Conservation (phyloP, 2,113 vertebrate species). For the Malaclemys terrapin region DNA sequence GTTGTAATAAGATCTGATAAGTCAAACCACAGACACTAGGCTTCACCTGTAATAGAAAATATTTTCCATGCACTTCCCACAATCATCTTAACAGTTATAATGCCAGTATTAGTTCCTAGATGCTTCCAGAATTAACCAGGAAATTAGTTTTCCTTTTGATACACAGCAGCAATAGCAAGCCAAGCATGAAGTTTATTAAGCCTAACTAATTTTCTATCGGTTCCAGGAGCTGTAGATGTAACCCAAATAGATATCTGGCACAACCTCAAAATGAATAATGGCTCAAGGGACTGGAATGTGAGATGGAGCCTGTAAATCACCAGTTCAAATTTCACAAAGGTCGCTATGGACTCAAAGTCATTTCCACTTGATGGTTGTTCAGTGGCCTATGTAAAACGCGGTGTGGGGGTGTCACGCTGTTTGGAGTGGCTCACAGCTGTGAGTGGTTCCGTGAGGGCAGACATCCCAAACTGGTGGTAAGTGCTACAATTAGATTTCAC, state of each 20-base stretch:
- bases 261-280: background rate
- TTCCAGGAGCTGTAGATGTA: constrained; percentile 11
- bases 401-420: background rate
- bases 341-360: constrained; percentile 1
- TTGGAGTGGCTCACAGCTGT: background rate
- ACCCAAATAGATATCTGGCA: background rate
- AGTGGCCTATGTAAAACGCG: constrained; percentile 7
- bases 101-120: constrained; percentile 34
- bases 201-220: constrained; percentile 14
- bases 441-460: background rate
- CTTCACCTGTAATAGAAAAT: constrained; percentile 1
- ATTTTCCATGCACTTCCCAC: background rate
- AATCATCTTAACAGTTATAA: constrained; percentile 12
- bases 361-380: constrained; percentile 10
- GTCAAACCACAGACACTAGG: background rate
- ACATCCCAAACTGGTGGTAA: background rate
- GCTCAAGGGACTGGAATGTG: background rate
- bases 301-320: background rate
- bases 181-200: background rate
- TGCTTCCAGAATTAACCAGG: constrained; percentile 24
- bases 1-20: constrained; percentile 15
- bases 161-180: constrained; percentile 9
- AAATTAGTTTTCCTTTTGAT: constrained; percentile 1
- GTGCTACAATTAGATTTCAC: background rate
- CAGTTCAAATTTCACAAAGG: constrained; percentile 4